phyloP scores from a whole-genome alignment of 2,113 vertebrate species.

The Proterorhinus semilunaris region DNA sequence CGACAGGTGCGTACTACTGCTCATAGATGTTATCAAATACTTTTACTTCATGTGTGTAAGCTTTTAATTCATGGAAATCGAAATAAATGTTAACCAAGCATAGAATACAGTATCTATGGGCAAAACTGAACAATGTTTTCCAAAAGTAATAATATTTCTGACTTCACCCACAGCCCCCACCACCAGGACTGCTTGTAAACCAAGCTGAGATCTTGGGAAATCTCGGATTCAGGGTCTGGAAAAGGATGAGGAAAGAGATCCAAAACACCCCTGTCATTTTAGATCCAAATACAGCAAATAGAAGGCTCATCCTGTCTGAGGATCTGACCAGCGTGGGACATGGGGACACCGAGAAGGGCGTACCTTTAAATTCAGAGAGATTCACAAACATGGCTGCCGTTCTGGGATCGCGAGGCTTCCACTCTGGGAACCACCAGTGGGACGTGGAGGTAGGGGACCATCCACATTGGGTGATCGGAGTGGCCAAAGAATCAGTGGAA shows the following conservation, averaged over 20 bases:
- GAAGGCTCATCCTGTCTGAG: slow-evolving; percentile 3
- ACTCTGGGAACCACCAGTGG: slow-evolving; percentile 31
- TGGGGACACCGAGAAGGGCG: slow-evolving; percentile 1
- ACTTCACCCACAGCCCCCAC: background rate
- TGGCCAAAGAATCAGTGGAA: background rate
- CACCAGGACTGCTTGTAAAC: background rate
- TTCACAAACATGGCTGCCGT: background rate
- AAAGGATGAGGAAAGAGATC: slow-evolving; percentile 18
- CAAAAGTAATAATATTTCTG: background rate
- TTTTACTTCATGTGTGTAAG: no score
- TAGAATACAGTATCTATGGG: no score
- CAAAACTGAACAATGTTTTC: background rate
- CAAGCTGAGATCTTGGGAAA: slow-evolving; percentile 13
- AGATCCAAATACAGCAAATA: slow-evolving; percentile 30
- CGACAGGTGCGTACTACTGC: background rate
- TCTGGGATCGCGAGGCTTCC: slow-evolving; percentile 20
- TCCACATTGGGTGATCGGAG: slow-evolving; percentile 12
- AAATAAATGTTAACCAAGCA: no score
- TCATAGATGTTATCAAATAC: background rate
- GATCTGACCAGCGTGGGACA: slow-evolving; percentile 26
- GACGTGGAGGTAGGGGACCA: background rate
- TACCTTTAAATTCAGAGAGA: slow-evolving; percentile 47
- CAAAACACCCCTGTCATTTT: slow-evolving; percentile 27
- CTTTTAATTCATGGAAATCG: no score
- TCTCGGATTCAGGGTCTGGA: slow-evolving; percentile 20